A percentile compares a stretch with the other conserved stretches of the same genome.
Conservation (phyloP, 2,113 vertebrate species). For the Sebastes schlegelii region DNA sequence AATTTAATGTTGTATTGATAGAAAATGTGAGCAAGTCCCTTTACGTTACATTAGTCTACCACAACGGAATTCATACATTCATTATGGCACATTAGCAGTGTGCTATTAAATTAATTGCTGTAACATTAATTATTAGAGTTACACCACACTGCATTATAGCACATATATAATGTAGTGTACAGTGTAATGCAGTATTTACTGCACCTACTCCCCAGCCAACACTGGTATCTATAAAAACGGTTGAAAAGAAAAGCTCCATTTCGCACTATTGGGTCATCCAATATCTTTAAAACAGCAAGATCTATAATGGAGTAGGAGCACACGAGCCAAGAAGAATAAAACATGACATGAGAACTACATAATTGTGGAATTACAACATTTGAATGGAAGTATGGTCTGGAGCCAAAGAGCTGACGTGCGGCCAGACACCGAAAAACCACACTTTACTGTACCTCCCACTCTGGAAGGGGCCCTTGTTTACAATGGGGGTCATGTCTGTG, state of each 20-base stretch:
- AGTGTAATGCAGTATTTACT: background rate
- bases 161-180: background rate
- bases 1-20: background rate
- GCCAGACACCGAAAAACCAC: slow-evolving; percentile 19
- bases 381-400: slow-evolving; percentile 25
- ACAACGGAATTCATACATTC: background rate
- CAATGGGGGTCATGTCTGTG: slow-evolving; percentile 76
- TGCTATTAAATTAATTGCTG: slow-evolving; percentile 21
- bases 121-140: slow-evolving; percentile 18
- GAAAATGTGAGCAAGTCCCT: background rate
- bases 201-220: background rate
- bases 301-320: background rate
- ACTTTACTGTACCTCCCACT: slow-evolving; percentile 43
- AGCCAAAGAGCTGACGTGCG: slow-evolving; percentile 22
- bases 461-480: slow-evolving; percentile 67
- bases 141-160: slow-evolving; percentile 3
- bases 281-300: slow-evolving; percentile 22
- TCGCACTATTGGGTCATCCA: background rate
- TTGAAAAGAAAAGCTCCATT: background rate
- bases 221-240: background rate
- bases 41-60: slow-evolving; percentile 1
- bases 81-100: slow-evolving; percentile 7
- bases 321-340: slow-evolving; percentile 30
- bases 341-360: slow-evolving; percentile 9
- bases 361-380: slow-evolving; percentile 35